These are phyloP conservation scores for Melanaphis sacchari DNA, from an alignment of 1,140 invertebrate genomes.

Conservation along the genomic window DNA sequence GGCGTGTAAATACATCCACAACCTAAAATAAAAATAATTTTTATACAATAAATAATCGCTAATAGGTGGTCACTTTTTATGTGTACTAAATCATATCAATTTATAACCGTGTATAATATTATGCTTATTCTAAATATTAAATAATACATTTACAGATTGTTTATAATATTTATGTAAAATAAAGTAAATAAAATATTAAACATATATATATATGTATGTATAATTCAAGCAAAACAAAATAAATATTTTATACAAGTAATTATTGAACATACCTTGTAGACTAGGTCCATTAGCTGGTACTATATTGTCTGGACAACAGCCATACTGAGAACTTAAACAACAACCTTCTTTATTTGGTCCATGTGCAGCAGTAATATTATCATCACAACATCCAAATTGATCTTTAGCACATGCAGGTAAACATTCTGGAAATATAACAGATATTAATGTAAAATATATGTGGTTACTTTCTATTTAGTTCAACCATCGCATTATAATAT, in stretches of 20 bases:
- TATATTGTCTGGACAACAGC: slow-evolving; percentile 92
- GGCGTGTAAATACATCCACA: slow-evolving; percentile 79
- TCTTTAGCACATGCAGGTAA: slow-evolving; percentile 73
- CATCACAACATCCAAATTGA: slow-evolving; percentile 88
- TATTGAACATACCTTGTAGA: slow-evolving; percentile 68
- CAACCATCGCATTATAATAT: background rate
- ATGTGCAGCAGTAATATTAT: slow-evolving; percentile 83
- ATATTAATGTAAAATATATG: background rate
- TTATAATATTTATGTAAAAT: background rate
- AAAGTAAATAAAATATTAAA: background rate
- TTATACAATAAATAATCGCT: background rate
- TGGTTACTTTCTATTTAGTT: background rate
- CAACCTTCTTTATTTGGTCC: slow-evolving; percentile 84
- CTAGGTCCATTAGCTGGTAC: slow-evolving; percentile 81
- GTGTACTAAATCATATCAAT: background rate
- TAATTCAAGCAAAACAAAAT: background rate
- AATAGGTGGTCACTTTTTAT: background rate
- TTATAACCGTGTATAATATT: background rate
- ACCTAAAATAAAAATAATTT: slow-evolving; percentile 67
- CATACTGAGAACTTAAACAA: slow-evolving; percentile 74
- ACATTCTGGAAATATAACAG: slow-evolving; percentile 69
- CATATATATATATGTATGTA: background rate
- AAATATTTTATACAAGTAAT: background rate
- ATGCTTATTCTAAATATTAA: background rate
- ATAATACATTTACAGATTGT: background rate